A percentile compares a stretch with the other conserved stretches of the same genome.
These are phyloP conservation scores for Tragopan temminckii DNA, from an alignment of 2,797 vertebrate genomes.

Conservation along the genomic window DNA sequence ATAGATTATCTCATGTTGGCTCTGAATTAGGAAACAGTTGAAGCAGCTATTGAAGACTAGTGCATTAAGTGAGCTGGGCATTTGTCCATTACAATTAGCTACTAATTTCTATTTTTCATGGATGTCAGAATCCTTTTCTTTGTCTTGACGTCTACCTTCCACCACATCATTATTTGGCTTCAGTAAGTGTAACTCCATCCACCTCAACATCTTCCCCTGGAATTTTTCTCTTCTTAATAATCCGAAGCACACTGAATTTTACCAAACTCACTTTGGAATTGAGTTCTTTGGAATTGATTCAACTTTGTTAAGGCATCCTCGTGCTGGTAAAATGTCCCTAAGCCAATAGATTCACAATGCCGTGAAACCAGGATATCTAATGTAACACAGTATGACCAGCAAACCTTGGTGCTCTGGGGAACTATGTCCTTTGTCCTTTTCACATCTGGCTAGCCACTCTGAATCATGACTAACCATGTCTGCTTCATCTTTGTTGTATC, in stretches of 20 bases:
- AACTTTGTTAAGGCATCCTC: background rate
- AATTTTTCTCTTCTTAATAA: background rate
- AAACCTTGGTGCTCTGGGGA: background rate
- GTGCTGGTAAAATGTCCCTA: background rate
- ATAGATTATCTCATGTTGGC: conserved; percentile 10
- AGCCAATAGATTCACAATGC: background rate
- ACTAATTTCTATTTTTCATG: conserved; percentile 23
- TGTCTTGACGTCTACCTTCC: background rate
- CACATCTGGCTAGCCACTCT: background rate
- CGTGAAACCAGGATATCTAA: background rate
- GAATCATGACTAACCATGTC: background rate
- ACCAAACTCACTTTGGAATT: background rate
- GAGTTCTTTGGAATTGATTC: background rate
- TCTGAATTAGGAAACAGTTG: conserved; percentile 8
- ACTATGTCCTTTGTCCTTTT: background rate
- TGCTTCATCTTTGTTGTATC: background rate
- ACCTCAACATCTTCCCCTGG: background rate
- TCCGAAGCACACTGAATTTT: background rate
- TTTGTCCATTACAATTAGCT: conserved; percentile 11
- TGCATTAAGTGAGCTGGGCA: background rate
- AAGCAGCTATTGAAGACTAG: background rate
- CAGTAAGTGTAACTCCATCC: background rate
- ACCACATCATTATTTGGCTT: background rate
- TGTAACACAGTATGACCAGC: too few relatives aligned
- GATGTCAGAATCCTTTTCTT: background rate